Base-by-base conservation (phyloP, 2,113 vertebrate species). In the Centrocercus urophasianus region DNA sequence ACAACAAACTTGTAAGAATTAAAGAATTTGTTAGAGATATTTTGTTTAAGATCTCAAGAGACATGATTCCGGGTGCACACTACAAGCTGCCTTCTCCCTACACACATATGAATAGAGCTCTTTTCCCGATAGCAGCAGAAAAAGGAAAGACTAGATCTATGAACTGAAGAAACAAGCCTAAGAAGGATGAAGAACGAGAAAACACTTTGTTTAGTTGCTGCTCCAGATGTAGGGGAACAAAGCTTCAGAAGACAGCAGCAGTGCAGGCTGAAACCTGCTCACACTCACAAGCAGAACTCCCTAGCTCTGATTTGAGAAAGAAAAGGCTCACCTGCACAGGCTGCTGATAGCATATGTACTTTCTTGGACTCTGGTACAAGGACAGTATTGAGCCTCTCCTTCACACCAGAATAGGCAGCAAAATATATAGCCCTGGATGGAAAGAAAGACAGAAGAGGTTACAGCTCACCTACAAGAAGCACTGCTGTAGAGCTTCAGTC, bases 401-500 rank as follows among this genome's bases (percentile, higher is more conserved):
- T 97, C 75, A 61, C 22, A 56, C 86, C 76, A 67, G 97, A 96
- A 93, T 97, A 97, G 56, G 93, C 77, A 93, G 97, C 97, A 95
- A 97, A 97, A 95, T 97, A 97, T 90, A 97, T 95, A 75, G 97
- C 97, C 77, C 97, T 97, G 59, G 18, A 91, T 83, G 72, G 47
- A 92, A 86, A 89, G 57, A 92, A 73, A 84, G 30, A 45, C 47
- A 81, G 10, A 63, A 47, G 21, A 85, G 10, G 66, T 93, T 75
- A 93, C 9, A 84, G 28, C 6, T 82, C 38, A 56, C 17, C 20
- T 47, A 2, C 3, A 20, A 93, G 63, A 15, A 70, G 59, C 48
- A 60, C 25, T 89, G 64, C 50, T 63, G 11, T 30, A 32, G 14
- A 6, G 15, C 70, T 47, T 86, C 83, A 64, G 10, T 52, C 38